Conservation (phyloP, 2,113 vertebrate species). For the Trogon melanurus region DNA sequence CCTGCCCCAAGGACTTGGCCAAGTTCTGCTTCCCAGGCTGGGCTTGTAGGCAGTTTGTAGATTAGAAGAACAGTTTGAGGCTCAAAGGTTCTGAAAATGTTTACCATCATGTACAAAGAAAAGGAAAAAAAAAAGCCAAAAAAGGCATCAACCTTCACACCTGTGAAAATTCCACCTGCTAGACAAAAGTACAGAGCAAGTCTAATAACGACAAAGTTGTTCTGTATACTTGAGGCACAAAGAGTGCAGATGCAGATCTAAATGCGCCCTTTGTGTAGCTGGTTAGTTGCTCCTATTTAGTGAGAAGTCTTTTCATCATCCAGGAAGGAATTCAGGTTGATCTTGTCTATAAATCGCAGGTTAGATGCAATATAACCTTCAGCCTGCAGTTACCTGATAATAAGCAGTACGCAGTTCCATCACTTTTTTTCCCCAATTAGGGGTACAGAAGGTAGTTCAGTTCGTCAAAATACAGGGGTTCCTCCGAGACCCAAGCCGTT, state of each 20-base stretch:
- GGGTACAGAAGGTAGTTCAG: not conserved
- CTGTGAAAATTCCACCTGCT: not conserved
- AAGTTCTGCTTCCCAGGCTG: not conserved
- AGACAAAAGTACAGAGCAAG: not conserved
- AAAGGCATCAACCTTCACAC: not conserved
- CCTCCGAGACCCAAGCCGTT: not conserved
- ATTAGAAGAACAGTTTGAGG: not conserved
- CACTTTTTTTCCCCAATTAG: not conserved
- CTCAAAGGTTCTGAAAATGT: not conserved
- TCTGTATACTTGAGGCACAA: not conserved
- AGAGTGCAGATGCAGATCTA: not conserved
- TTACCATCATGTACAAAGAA: not conserved
- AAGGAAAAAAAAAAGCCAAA: not conserved
- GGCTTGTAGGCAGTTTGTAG: not conserved
- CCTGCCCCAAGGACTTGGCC: not conserved
- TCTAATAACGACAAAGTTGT: not conserved
- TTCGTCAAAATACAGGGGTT: not conserved
- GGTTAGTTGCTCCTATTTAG: not conserved
- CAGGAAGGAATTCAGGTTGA: not conserved
- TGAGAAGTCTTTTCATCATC: not conserved
- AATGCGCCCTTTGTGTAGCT: not conserved
- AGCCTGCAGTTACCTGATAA: not conserved
- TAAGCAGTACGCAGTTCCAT: too few species aligned
- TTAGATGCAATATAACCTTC: not conserved
- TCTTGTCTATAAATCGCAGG: not conserved